Evolutionary conservation across 1,140 invertebrate species (phyloP).

Genomic region (Chlorops oryzae): DNA sequence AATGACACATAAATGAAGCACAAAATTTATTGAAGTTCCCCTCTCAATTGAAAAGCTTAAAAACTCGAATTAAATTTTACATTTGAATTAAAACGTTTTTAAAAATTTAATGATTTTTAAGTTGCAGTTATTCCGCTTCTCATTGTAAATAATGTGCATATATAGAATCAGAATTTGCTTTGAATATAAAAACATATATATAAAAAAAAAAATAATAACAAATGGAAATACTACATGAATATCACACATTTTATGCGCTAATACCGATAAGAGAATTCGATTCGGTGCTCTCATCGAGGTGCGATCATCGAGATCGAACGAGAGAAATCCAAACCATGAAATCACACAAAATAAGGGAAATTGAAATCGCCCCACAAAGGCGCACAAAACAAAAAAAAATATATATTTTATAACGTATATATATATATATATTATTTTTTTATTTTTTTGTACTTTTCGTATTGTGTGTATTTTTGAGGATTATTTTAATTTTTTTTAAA

Average conservation of each 20-base stretch:
- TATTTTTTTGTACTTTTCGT: constrained; percentile 4
- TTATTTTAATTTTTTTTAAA: constrained; percentile 20
- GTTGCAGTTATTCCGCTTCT: constrained; percentile 48
- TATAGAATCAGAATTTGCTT: constrained; percentile 16
- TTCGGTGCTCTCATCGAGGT: too few species aligned
- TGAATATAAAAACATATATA: constrained; percentile 12
- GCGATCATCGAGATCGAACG: too few species aligned
- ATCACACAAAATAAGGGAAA: constrained; percentile 19
- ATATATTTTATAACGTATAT: background rate
- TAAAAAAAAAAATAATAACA: constrained; percentile 1
- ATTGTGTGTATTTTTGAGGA: constrained; percentile 19
- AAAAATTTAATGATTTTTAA: constrained; percentile 35
- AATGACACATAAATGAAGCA: too few species aligned
- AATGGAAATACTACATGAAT: constrained; percentile 6
- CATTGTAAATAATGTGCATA: constrained; percentile 49
- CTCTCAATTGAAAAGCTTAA: too few species aligned
- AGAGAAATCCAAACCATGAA: constrained; percentile 20
- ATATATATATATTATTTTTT: constrained; percentile 1
- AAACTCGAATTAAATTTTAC: background rate
- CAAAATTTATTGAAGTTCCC: too few species aligned
- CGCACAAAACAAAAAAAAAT: background rate
- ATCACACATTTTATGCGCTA: constrained; percentile 25
- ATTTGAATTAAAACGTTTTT: background rate
- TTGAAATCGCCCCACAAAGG: constrained; percentile 21
- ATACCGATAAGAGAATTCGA: constrained; percentile 29